Evolutionary conservation across 2,113 vertebrate genomes (phyloP).

Genomic region (Bubo scandiacus): DNA sequence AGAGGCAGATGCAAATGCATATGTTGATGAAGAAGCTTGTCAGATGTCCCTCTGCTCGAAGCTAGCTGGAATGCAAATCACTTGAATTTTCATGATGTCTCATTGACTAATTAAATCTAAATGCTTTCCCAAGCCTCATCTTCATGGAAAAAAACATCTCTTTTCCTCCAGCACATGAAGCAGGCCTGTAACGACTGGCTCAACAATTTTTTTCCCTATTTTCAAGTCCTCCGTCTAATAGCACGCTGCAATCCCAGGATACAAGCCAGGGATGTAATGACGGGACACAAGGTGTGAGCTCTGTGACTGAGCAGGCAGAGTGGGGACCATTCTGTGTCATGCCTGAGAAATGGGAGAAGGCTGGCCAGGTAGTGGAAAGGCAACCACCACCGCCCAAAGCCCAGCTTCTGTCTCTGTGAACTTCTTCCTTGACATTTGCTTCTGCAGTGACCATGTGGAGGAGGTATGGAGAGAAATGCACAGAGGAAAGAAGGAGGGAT

Average conservation of each 20-base stretch:
- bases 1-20: not conserved
- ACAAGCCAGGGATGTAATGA: not conserved
- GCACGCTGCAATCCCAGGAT: not conserved
- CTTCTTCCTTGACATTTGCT: not conserved
- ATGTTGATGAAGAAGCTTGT: not conserved
- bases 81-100: not conserved
- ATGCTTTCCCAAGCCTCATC: not conserved
- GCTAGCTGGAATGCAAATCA: slow-evolving; percentile 24
- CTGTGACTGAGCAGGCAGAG: not conserved
- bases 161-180: not conserved
- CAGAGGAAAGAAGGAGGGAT: not conserved
- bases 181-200: not conserved
- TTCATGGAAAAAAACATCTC: not conserved
- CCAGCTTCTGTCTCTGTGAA: not conserved
- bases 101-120: not conserved
- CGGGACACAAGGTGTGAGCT: not conserved
- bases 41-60: not conserved
- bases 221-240: not conserved
- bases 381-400: not conserved
- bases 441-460: not conserved
- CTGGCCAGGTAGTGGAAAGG: not conserved
- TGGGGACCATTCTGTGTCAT: not conserved
- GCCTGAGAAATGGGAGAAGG: not conserved
- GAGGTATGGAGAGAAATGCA: not conserved
- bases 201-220: not conserved